These are phyloP conservation scores for Cynopterus brachyotis DNA, from an alignment of 2,113 vertebrate genomes.

Conservation along the genomic window DNA sequence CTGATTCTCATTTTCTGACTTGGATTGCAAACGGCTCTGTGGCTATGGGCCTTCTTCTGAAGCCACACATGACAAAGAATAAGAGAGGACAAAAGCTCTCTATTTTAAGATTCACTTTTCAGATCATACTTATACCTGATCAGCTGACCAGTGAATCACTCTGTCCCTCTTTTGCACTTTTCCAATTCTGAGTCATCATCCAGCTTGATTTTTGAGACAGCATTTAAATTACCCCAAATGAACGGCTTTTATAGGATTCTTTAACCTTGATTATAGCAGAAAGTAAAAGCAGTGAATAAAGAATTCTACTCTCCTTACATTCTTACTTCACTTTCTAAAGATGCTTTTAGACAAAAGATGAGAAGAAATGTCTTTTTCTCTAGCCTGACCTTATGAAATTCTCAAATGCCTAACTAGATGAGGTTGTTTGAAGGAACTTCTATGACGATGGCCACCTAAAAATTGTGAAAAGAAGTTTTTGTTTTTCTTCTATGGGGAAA, in stretches of 20 bases:
- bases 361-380: neutral
- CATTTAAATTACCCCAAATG: neutral
- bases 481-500: neutral
- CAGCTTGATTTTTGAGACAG: neutral
- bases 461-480: neutral
- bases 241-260: neutral
- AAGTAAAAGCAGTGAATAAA: neutral
- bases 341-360: neutral
- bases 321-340: neutral
- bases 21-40: neutral
- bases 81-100: neutral
- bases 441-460: neutral
- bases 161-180: neutral
- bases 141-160: neutral
- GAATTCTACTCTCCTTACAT: neutral
- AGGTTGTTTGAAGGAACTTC: constrained; percentile 9
- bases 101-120: constrained; percentile 1
- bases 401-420: neutral
- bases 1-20: constrained; percentile 14
- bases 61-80: neutral
- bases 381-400: neutral
- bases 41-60: neutral
- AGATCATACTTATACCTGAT: neutral
- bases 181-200: neutral
- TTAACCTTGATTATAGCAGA: neutral